A percentile compares a stretch with the other conserved stretches of the same genome.
Conservation (phyloP, 1,140 invertebrate genomes). For the Lordiphosa collinella region DNA sequence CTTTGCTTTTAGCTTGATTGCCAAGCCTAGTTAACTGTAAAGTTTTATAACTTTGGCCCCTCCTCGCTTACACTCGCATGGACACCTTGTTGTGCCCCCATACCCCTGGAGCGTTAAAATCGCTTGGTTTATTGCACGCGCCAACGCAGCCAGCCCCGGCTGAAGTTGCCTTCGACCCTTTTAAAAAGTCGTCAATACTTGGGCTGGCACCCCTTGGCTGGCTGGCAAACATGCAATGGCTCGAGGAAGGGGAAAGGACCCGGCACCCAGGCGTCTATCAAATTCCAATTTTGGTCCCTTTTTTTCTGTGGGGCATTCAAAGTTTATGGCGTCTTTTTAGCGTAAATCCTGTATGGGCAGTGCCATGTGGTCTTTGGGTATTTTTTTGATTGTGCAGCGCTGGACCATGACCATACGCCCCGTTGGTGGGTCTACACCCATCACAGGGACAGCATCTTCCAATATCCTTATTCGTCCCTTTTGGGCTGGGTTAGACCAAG, state of each 20-base stretch:
- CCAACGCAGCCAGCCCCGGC: constrained; percentile 34
- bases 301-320: constrained; percentile 59
- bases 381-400: constrained; percentile 23
- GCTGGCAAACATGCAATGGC: constrained; percentile 1
- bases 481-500: background rate
- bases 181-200: constrained; percentile 77
- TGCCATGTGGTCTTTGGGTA: constrained; percentile 18
- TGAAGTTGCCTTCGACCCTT: constrained; percentile 64
- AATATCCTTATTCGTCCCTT: constrained; percentile 20
- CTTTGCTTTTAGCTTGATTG: constrained; percentile 78
- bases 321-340: constrained; percentile 74
- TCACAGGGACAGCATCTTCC: constrained; percentile 36
- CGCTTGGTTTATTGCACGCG: constrained; percentile 74
- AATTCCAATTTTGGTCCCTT: constrained; percentile 76
- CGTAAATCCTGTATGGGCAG: constrained; percentile 61
- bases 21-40: constrained; percentile 78
- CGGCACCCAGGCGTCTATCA: constrained; percentile 57
- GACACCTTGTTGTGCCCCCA: constrained; percentile 9
- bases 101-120: constrained; percentile 60
- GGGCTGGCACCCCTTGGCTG: constrained; percentile 17
- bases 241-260: constrained; percentile 32
- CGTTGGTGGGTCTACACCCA: background rate
- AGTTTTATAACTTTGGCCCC: constrained; percentile 72
- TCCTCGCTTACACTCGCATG: constrained; percentile 8
- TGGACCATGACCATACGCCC: constrained; percentile 15